Percentiles rank a stretch among this genome's conserved stretches.
These are phyloP conservation scores for Leucosticte australis DNA, from an alignment of 2,113 vertebrate species.

Conservation along the genomic window DNA sequence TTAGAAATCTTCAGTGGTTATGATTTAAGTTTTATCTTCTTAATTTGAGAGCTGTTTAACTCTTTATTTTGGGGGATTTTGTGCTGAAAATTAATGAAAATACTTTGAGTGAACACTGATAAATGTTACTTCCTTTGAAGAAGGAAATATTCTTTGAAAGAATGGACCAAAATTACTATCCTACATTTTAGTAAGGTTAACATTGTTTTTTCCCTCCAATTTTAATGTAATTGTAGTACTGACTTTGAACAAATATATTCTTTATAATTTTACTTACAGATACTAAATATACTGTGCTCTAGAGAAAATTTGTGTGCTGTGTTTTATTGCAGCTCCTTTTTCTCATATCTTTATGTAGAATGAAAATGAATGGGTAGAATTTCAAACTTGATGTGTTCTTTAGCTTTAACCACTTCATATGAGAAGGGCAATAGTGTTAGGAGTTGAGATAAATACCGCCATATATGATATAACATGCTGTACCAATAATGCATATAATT, in stretches of 20 bases:
- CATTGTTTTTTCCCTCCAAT: background rate
- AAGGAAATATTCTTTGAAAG: background rate
- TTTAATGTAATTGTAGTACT: background rate
- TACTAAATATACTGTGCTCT: background rate
- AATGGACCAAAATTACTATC: background rate
- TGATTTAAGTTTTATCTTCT: background rate
- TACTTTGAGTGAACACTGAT: background rate
- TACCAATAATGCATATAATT: background rate
- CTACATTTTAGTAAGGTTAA: background rate
- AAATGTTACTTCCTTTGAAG: background rate
- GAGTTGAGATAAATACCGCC: background rate
- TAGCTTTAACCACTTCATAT: background rate
- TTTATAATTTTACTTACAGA: background rate
- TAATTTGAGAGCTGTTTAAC: background rate
- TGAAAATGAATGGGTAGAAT: background rate
- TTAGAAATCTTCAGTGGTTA: background rate
- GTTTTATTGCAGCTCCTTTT: background rate
- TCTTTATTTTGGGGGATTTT: background rate
- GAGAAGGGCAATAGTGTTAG: background rate
- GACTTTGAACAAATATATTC: background rate
- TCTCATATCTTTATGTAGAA: background rate
- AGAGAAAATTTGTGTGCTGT: background rate
- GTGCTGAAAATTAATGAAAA: background rate
- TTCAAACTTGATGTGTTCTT: background rate
- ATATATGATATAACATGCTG: background rate